Conservation (phyloP, 2,888 invertebrate species). For the Noctua comes region DNA sequence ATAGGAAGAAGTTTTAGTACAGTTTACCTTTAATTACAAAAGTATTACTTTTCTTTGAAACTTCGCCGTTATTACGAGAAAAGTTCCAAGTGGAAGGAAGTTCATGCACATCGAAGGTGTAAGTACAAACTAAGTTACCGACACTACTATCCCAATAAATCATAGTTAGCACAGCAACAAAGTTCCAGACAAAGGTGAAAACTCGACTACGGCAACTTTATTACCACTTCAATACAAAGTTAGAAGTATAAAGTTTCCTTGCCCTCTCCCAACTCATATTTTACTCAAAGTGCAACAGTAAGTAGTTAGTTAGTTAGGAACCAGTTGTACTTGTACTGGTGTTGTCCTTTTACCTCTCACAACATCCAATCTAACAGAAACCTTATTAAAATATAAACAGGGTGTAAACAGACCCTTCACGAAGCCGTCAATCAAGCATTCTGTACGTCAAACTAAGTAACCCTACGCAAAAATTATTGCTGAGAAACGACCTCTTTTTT, state of each 20-base stretch:
- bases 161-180: neutral
- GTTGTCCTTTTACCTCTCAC: neutral
- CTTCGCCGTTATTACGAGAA: no score
- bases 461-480: no score
- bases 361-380: neutral
- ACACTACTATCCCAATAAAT: neutral
- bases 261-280: conserved; percentile 1
- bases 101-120: neutral
- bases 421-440: no score
- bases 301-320: neutral
- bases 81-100: neutral
- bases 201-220: neutral
- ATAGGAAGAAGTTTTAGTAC: neutral
- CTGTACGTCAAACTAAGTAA: no score
- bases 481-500: no score
- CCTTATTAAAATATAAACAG: no score
- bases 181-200: conserved; percentile 14
- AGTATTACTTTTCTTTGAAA: neutral
- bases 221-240: conserved; percentile 3
- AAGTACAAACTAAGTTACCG: neutral
- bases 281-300: conserved; percentile 15
- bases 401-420: no score
- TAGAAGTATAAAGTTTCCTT: conserved; percentile 1
- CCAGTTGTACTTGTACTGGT: neutral
- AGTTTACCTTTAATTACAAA: neutral